phyloP scores from a whole-genome alignment of 2,888 invertebrate genomes.

The Onchidella celtica region DNA sequence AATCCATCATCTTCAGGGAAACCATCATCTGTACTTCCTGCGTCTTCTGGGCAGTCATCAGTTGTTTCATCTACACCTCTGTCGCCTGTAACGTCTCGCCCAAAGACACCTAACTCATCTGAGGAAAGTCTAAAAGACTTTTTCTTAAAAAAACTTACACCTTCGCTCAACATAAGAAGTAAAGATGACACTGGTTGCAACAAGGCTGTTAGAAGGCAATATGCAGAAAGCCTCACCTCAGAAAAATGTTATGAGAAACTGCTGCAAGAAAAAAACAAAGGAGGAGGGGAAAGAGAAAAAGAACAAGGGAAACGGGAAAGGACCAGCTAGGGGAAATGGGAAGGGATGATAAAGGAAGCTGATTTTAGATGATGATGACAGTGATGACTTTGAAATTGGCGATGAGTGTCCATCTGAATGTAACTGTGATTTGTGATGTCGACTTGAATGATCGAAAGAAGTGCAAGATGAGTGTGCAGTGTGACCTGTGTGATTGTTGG shows the following conservation, averaged over 20 bases:
- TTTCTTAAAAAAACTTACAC: conserved; percentile 31
- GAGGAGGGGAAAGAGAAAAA: not conserved
- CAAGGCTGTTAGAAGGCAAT: conserved; percentile 3
- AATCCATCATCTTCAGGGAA: not conserved
- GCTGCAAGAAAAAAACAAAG: not conserved
- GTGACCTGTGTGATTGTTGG: not conserved
- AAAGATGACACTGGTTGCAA: not conserved
- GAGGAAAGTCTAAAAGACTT: conserved; percentile 27
- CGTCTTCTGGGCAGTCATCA: conserved; percentile 2
- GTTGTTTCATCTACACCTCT: not conserved
- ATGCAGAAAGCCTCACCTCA: conserved; percentile 41
- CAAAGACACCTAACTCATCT: not conserved
- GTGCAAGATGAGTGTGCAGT: not conserved
- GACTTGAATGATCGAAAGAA: not conserved
- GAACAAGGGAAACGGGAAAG: not conserved
- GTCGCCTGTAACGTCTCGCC: not conserved
- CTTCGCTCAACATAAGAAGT: not conserved
- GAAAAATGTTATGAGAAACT: conserved; percentile 9
- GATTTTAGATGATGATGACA: not conserved
- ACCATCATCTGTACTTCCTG: not conserved
- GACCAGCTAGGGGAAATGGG: conserved; percentile 5
- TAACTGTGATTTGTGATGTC: not conserved
- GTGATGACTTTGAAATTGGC: not conserved
- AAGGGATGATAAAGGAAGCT: not conserved
- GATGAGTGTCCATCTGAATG: not conserved